Base-by-base conservation (phyloP, 2,113 vertebrate species). In the Meles meles region DNA sequence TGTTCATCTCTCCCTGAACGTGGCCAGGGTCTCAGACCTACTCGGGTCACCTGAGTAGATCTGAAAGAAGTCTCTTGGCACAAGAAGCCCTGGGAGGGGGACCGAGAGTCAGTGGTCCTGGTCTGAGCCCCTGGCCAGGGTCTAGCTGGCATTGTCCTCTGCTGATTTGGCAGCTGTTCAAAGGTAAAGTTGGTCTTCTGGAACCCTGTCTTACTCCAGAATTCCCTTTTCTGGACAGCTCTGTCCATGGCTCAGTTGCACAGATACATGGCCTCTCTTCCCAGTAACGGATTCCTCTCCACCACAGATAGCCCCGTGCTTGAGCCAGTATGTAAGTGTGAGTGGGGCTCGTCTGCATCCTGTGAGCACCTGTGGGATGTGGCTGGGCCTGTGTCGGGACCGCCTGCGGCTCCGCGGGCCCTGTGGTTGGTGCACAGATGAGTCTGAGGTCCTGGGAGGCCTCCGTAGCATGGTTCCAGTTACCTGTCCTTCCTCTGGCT, bases 341-440 rank as follows among this genome's bases (percentile, higher is more conserved):
- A 8, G 11, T 7, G 20, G 27, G 34, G 67, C 52, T 59, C 23
- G 6, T 42, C 14, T 4, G 3, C 27, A 7, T 7, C 49, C 71
- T 17, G 13, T 23, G 15, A 47, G 71, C 21, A 0, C 18, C 39
- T 7, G 55, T 14, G 18, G 29, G 39, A 61, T 4, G 3, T 7
- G 4, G 18, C 7, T 37, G 49, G n/a, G 69, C 31, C 86, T 44
- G 65, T 72, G 37, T 34, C 29, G 1, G 39, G 79, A 72, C 14
- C 21, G 18, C n/a, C 29, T 0, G 3, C 21, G 59, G 59, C 42
- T 47, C 61, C 8, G 7, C 31, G 18, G 8, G 17, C 9, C 49
- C 42, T 8, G 0, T 18, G 27, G 13, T 52, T 0, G n/a, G 34
- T 47, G 39, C n/a, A 8, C 42, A 49, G 67, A 15, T 0, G 17